Evolutionary conservation across 1,140 invertebrate species (phyloP).

Genomic region (roundworm (Caenorhabditis elegans)): DNA sequence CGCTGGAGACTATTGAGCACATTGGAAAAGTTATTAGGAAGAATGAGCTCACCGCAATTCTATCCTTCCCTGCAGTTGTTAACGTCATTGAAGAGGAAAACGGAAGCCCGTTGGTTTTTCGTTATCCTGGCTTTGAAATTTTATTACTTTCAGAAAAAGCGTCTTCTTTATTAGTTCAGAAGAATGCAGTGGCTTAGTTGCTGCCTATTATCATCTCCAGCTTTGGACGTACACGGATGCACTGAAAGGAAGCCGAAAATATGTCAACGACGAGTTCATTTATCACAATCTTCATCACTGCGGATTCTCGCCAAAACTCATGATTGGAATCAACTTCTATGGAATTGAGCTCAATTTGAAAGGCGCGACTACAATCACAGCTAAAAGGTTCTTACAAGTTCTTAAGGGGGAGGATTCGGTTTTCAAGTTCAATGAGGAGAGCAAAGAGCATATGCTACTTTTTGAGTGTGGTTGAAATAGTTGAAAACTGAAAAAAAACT

Average conservation of each 20-base stretch:
- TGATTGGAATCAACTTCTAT: background rate
- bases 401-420: background rate
- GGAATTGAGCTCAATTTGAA: background rate
- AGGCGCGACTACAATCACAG: background rate
- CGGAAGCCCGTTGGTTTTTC: no score
- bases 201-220: background rate
- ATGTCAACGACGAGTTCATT: background rate
- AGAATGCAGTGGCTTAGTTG: background rate
- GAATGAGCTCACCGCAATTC: background rate
- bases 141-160: no score
- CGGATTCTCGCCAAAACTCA: background rate
- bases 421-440: background rate
- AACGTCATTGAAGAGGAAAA: no score
- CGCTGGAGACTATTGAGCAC: background rate
- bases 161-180: no score
- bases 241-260: background rate
- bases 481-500: background rate
- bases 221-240: background rate
- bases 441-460: background rate
- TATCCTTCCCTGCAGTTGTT: background rate
- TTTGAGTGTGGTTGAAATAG: background rate
- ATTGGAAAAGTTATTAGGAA: background rate
- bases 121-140: no score
- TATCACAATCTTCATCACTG: background rate
- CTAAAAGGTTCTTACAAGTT: background rate